Conservation (phyloP, 2,797 vertebrate genomes). For the Etheostoma perlongum region DNA sequence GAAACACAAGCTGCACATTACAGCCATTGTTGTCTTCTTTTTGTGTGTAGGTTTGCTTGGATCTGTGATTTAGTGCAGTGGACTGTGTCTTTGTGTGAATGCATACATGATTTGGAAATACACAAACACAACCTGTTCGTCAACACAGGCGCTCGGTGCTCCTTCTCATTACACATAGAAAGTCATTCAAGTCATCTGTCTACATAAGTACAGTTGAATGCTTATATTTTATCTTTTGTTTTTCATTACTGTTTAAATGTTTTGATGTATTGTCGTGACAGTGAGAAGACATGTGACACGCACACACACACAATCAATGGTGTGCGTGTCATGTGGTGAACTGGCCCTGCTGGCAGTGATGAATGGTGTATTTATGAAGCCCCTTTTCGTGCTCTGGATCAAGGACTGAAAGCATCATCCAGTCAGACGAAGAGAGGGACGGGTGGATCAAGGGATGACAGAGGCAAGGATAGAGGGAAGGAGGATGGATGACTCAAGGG, state of each 20-base stretch:
- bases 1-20: background rate
- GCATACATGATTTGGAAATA: conserved; percentile 22
- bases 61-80: conserved; percentile 11
- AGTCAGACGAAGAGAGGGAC: conserved; percentile 30
- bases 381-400: conserved; percentile 53
- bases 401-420: conserved; percentile 63
- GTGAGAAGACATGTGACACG: conserved; percentile 5
- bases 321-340: conserved; percentile 46
- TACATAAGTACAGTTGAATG: conserved; percentile 14
- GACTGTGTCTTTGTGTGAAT: conserved; percentile 15
- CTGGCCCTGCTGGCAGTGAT: conserved; percentile 54
- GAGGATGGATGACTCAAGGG: conserved; percentile 28
- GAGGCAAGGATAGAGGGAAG: conserved; percentile 31
- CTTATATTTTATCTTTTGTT: conserved; percentile 13
- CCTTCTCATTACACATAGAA: conserved; percentile 25
- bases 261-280: conserved; percentile 7
- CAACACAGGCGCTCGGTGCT: background rate
- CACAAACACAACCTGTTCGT: conserved; percentile 17
- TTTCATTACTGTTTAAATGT: background rate
- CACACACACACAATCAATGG: conserved; percentile 33
- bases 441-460: conserved; percentile 49
- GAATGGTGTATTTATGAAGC: conserved; percentile 74
- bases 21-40: background rate
- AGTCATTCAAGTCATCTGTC: conserved; percentile 13
- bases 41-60: conserved; percentile 1